Base-by-base conservation (phyloP, 2,113 vertebrate genomes). In the Trematomus loennbergii region DNA sequence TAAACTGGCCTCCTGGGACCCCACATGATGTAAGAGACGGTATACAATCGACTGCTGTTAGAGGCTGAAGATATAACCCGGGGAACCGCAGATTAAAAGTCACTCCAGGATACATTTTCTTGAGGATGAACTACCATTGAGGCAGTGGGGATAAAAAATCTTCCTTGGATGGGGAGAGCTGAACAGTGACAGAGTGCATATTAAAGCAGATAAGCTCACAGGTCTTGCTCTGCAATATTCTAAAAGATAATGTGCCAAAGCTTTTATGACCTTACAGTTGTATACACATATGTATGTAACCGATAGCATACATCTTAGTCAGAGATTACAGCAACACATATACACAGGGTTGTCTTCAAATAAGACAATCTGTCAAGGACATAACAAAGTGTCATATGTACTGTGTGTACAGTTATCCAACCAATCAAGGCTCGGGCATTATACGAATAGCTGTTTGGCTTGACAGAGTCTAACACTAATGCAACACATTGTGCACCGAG, bases 1-100 rank as follows among this genome's bases (percentile, higher is more conserved):
- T 84, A 83, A 68, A 85, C 78, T 62, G 33, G 53, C 69, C 78
- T 72, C 81, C 36, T 52, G 71, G 80, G 78, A 87, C 22, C 52
- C 33, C 54, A 67, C 54, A 59, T 68, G n/a, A 64, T 58, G 49
- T 33, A 64, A 16, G 40, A 60, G 53, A 79, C 43, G 9, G 12
- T 64, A 52, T 52, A 72, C 55, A 78, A 62, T 60, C 0, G 4
- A 69, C 45, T 80, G 53, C 45, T 80, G 53, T 55, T 75, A 45
- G 58, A 48, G 57, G 59, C 52, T 77, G 33, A 72, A 66, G 66
- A 77, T 81, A 52, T 71, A 85, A 79, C 82, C 65, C 5, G 6
- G 33, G 43, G 67, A 81, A 46, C 11, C 46, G 53, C n/a, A 78
- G 74, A 81, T 79, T 64, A 77, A 59, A 86, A 79, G 55, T 73